Base-by-base conservation (phyloP, 1,140 invertebrate genomes). In the Drosophila carrolli region DNA sequence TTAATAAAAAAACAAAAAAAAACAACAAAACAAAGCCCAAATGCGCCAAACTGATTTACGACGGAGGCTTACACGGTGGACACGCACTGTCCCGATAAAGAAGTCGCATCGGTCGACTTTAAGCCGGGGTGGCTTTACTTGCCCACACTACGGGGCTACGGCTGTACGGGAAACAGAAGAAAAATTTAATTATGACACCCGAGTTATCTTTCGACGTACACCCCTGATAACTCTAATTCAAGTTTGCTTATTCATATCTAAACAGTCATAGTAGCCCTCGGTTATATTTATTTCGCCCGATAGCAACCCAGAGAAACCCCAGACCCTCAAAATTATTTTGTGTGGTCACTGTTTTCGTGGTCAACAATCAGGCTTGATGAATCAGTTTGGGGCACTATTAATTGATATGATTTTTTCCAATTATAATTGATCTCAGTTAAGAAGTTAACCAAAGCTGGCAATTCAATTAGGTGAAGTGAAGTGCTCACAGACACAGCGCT, bases 101-200 rank as follows among this genome's bases (percentile, higher is more conserved):
- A 56, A 75, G 61, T 53, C 73, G 65, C 72, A 56, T 53, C 75
- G 67, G 70, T 78, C 60, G 55, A 59, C 70, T 40, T 63, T 78
- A 82, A 82, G 74, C 83, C 63, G 47, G 68, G 83, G 83, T 75
- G 51, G 68, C 68, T 80, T 85, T 73, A 51, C 29, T 50, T 32
- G 47, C 23, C 47, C 57, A 23, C 23, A 23, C 23, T 23, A 23
- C 23, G 23, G 23, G 23, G 23, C 23, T 23, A 47, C 58, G 57
- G 56, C 56, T 35, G 16, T 29, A 68, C 60, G 50, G 46, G 29
- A 59, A 48, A 60, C 65, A 37, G 62, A 81, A 74, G 56, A 77
- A 85, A 81, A 85, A 85, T 88, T 85, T 85, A 85, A 85, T 85
- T 85, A 85, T 85, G 82, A 85, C 77, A 85, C 83, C 74, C 58